Percentiles rank a stretch among this genome's conserved stretches.
Evolutionary conservation across 1,140 invertebrate genomes (phyloP).

Genomic region (Gonioctena quinquepunctata): DNA sequence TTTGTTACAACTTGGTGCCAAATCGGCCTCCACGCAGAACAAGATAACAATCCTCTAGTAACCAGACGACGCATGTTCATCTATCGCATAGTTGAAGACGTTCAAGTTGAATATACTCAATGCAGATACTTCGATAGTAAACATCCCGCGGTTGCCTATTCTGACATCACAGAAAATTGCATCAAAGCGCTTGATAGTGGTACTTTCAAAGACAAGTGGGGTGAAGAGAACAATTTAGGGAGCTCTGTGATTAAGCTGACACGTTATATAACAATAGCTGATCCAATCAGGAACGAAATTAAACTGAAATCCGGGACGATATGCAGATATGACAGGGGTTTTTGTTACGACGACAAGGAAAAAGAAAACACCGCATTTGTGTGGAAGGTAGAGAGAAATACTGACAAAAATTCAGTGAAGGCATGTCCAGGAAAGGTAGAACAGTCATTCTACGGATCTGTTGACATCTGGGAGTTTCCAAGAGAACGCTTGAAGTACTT

Average conservation of each 20-base stretch:
- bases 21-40: no score
- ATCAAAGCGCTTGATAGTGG: background rate
- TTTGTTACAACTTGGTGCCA: no score
- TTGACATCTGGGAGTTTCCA: background rate
- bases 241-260: background rate
- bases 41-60: background rate
- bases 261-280: background rate
- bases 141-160: background rate
- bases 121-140: background rate
- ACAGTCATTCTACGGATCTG: background rate
- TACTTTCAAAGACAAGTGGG: background rate
- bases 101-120: background rate
- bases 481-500: background rate
- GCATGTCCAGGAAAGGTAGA: background rate
- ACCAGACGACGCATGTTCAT: background rate
- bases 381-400: background rate
- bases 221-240: background rate
- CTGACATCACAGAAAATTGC: background rate
- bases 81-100: background rate
- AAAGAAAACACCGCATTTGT: background rate
- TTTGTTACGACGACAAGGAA: background rate
- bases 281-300: background rate
- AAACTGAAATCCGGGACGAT: background rate
- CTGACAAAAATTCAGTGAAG: background rate
- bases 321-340: background rate